Percentiles rank a stretch among this genome's conserved stretches.
phyloP scores from a whole-genome alignment of 2,113 vertebrate species.

The Sclerurus mexicanus region DNA sequence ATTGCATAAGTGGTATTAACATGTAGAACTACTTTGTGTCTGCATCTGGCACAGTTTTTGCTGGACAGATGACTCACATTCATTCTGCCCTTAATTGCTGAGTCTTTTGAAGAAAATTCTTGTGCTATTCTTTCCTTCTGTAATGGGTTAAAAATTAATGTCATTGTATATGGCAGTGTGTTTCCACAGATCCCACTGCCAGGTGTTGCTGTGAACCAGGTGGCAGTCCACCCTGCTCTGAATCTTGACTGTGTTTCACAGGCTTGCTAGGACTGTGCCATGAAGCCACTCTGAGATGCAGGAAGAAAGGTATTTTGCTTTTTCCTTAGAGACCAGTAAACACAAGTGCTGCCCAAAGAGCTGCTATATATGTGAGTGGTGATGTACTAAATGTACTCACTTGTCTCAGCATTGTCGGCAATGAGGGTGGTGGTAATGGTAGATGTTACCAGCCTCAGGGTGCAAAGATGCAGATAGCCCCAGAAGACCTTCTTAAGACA shows the following conservation, averaged over 20 bases:
- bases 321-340: not conserved
- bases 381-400: not conserved
- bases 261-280: not conserved
- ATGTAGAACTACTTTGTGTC: not conserved
- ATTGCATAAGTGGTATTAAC: not conserved
- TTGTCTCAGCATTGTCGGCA: not conserved
- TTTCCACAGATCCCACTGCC: not conserved
- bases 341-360: not conserved
- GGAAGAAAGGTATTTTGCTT: not conserved
- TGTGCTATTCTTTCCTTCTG: not conserved
- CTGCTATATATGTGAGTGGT: not conserved
- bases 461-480: not conserved
- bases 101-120: constrained; percentile 1
- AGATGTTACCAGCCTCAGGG: not conserved
- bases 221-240: not conserved
- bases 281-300: not conserved
- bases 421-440: not conserved
- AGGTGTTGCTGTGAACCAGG: not conserved
- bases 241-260: not conserved
- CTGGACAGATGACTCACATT: constrained; percentile 48
- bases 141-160: not conserved
- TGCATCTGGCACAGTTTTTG: constrained; percentile 21
- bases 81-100: not conserved
- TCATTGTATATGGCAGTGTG: not conserved
- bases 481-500: not conserved